phyloP scores from a whole-genome alignment of 2,888 invertebrate genomes.

The Phengaris alcon region DNA sequence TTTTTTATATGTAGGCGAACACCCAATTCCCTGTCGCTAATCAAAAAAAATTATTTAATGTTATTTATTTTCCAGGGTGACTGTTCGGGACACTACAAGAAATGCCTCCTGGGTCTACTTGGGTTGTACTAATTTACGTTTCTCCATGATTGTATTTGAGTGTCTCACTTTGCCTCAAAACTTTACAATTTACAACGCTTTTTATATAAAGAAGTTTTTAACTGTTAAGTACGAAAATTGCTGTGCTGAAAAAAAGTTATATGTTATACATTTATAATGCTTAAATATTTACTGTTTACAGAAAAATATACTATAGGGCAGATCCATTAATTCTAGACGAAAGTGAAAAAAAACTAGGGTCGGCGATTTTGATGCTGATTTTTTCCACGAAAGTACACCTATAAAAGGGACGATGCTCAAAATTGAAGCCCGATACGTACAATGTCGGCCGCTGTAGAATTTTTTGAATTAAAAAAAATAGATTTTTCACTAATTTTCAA shows the following conservation, averaged over 20 bases:
- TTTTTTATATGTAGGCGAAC: too few species aligned
- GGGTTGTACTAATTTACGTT: constrained; percentile 65
- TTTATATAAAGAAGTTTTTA: neutral
- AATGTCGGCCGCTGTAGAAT: too few species aligned
- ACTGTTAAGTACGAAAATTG: neutral
- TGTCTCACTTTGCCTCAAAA: constrained; percentile 28
- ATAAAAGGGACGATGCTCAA: too few species aligned
- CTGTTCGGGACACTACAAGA: constrained; percentile 92
- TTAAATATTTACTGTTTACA: constrained; percentile 1
- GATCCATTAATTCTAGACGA: too few species aligned
- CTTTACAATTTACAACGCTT: constrained; percentile 21
- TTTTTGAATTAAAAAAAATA: too few species aligned
- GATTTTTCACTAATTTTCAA: too few species aligned
- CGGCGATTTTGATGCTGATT: too few species aligned
- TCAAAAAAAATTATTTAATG: neutral
- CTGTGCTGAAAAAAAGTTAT: constrained; percentile 4
- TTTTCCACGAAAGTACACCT: too few species aligned
- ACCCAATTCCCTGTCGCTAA: too few species aligned
- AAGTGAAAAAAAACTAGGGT: too few species aligned
- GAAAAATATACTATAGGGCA: neutral
- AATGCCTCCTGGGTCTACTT: constrained; percentile 86
- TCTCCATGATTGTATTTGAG: constrained; percentile 27
- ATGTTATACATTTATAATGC: neutral
- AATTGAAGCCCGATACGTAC: too few species aligned
- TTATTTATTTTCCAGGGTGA: constrained; percentile 82